These are phyloP conservation scores for Candidula unifasciata DNA, from an alignment of 2,888 invertebrate genomes.

Conservation along the genomic window DNA sequence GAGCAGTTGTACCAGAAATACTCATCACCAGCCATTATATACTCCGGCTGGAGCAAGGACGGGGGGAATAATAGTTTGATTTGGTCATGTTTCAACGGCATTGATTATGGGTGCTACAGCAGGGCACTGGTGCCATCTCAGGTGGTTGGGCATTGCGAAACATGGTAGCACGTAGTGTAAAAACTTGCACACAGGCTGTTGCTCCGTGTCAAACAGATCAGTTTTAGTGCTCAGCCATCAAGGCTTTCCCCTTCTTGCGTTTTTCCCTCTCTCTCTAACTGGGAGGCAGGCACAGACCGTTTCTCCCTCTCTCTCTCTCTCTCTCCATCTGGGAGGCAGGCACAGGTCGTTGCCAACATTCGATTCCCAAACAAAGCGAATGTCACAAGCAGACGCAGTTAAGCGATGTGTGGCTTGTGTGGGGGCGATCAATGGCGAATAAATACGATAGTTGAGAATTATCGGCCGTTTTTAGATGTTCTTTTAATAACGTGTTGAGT, in stretches of 20 bases:
- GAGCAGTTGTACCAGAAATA: too few species aligned
- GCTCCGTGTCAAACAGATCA: background rate
- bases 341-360: constrained; percentile 10
- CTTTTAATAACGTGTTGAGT: constrained; percentile 14
- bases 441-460: background rate
- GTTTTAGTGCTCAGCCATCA: background rate
- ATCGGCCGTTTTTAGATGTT: constrained; percentile 3
- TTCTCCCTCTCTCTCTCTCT: background rate
- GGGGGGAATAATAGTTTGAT: background rate
- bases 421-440: constrained; percentile 18
- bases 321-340: background rate
- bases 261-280: background rate
- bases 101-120: background rate
- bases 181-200: background rate
- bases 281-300: background rate
- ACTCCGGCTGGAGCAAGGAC: too few species aligned
- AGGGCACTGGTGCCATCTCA: background rate
- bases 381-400: constrained; percentile 13
- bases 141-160: background rate
- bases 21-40: too few species aligned
- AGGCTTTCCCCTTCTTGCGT: too few species aligned
- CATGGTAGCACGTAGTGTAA: background rate
- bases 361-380: constrained; percentile 23
- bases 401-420: constrained; percentile 17
- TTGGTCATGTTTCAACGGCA: background rate